Evolutionary conservation across 2,113 vertebrate genomes (phyloP).

Genomic region (Antennarius striatus): DNA sequence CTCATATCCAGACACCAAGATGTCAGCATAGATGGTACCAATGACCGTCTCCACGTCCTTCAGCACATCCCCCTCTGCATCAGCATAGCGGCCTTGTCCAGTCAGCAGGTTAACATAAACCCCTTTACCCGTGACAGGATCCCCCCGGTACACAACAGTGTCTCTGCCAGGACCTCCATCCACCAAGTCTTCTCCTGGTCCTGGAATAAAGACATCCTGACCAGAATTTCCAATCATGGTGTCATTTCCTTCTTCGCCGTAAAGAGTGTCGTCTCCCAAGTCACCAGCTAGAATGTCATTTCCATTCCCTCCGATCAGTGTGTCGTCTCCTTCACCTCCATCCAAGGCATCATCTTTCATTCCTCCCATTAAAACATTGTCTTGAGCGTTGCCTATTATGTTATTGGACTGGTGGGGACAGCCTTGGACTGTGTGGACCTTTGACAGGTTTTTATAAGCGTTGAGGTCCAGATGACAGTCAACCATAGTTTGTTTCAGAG

Average conservation of each 20-base stretch:
- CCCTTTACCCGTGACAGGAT: too few species aligned
- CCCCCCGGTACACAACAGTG: too few species aligned
- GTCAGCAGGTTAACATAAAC: too few species aligned
- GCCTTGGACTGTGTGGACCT: slow-evolving; percentile 56
- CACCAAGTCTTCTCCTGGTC: slow-evolving; percentile 50
- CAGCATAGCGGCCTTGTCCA: too few species aligned
- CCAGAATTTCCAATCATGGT: slow-evolving; percentile 55
- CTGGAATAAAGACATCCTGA: slow-evolving; percentile 55
- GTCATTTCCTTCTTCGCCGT: slow-evolving; percentile 61
- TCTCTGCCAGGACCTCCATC: too few species aligned
- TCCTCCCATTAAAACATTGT: slow-evolving; percentile 52
- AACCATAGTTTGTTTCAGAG: slow-evolving; percentile 17
- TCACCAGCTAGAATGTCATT: slow-evolving; percentile 53
- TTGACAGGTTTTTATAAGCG: slow-evolving; percentile 46
- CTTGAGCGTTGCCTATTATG: slow-evolving; percentile 43
- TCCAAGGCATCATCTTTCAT: slow-evolving; percentile 45
- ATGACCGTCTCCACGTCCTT: too few species aligned
- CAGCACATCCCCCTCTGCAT: too few species aligned
- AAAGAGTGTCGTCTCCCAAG: slow-evolving; percentile 58
- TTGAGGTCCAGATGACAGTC: slow-evolving; percentile 55
- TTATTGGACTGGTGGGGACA: slow-evolving; percentile 46
- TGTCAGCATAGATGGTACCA: too few species aligned
- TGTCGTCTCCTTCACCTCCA: slow-evolving; percentile 63
- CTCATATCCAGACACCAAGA: too few species aligned
- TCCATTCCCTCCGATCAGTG: slow-evolving; percentile 54